These are phyloP conservation scores for Rhipidura dahli DNA, from an alignment of 2,113 vertebrate species.

Conservation along the genomic window DNA sequence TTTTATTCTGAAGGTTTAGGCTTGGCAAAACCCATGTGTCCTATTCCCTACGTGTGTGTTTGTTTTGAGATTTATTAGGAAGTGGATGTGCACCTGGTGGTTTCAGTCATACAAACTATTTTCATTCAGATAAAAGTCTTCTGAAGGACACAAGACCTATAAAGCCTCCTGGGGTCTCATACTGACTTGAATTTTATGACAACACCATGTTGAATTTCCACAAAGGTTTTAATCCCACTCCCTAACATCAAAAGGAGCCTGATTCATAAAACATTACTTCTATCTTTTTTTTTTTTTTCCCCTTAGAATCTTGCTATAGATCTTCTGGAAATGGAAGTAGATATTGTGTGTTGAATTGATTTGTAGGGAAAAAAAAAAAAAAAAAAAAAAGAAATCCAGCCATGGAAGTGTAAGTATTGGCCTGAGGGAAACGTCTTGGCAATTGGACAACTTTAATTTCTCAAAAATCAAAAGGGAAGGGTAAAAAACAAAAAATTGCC, in stretches of 20 bases:
- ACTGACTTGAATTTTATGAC: slow-evolving; percentile 1
- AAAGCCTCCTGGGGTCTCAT: neutral
- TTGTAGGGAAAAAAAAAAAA: neutral
- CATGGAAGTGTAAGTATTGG: neutral
- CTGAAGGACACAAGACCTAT: neutral
- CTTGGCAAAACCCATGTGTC: neutral
- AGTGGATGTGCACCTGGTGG: neutral
- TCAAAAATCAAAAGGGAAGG: neutral
- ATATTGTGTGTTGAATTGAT: slow-evolving; percentile 17
- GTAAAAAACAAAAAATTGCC: neutral
- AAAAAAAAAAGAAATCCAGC: neutral
- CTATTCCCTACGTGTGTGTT: neutral
- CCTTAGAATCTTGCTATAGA: slow-evolving; percentile 4
- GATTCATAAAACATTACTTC: slow-evolving; percentile 50
- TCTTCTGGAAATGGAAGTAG: slow-evolving; percentile 1
- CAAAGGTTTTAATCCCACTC: slow-evolving; percentile 39
- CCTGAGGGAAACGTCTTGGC: neutral
- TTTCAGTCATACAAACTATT: neutral
- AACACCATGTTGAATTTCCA: slow-evolving; percentile 16
- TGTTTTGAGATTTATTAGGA: neutral
- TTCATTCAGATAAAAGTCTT: slow-evolving; percentile 10
- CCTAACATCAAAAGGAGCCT: slow-evolving; percentile 28
- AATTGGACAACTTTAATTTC: neutral
- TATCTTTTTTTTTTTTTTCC: neutral
- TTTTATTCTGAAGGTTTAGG: neutral